Conservation (phyloP, 2,797 vertebrate species). For the Propithecus deckenii region DNA sequence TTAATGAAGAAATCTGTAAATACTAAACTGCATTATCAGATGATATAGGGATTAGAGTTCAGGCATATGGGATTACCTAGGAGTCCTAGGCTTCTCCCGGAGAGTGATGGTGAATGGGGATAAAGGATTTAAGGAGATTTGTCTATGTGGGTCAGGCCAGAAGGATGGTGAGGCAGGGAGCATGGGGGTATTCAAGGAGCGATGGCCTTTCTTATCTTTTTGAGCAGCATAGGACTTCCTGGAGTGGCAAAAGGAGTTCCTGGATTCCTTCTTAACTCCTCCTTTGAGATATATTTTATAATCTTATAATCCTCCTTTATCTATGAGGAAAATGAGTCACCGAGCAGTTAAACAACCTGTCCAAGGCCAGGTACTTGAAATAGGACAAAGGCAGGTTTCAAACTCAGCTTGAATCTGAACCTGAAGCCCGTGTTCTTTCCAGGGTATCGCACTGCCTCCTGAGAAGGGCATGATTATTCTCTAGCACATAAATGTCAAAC, state of each 20-base stretch:
- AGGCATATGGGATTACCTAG: not conserved
- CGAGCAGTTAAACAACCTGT: not conserved
- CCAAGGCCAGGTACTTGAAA: not conserved
- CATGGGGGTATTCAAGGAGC: not conserved
- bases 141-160: not conserved
- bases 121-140: not conserved
- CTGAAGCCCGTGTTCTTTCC: not conserved
- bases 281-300: not conserved
- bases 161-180: fast-evolving
- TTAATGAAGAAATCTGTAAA: not conserved
- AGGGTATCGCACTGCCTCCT: not conserved
- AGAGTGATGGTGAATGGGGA: not conserved
- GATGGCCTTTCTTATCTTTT: not conserved
- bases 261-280: not conserved
- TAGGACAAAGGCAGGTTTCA: not conserved
- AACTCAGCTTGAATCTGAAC: not conserved
- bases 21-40: not conserved
- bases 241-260: not conserved
- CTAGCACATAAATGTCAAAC: not conserved
- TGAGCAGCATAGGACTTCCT: not conserved
- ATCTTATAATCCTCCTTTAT: not conserved
- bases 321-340: not conserved
- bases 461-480: not conserved
- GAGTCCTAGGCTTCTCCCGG: not conserved
- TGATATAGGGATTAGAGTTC: not conserved